Base-by-base conservation (phyloP, 2,113 vertebrate species). In the Rutilus rutilus region DNA sequence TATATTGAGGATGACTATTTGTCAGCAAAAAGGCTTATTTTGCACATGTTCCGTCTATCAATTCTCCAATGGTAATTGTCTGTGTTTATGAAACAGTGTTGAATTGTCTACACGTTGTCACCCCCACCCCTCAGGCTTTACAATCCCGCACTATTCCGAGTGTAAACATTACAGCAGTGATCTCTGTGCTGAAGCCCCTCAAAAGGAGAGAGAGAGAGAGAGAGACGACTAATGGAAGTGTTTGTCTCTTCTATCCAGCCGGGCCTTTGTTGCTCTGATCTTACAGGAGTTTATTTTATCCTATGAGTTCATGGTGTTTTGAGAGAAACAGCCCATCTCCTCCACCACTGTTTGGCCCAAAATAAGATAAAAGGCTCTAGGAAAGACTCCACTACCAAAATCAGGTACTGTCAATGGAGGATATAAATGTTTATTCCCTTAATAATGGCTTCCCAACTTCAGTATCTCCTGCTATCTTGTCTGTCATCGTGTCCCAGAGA, bases 231-330 rank as follows among this genome's bases (percentile, higher is more conserved):
- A 94, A 95, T 93, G 91, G 87, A 85, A 86, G 83, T 85, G 91
- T 93, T 95, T 93, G 92, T 94, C 88, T 90, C 91, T 78, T 75
- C 87, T 90, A 90, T 92, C 90, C 90, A 91, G 86, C 90, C 90
- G 69, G 85, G 82, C 45, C 88, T 92, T 95, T 94, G 92, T 94
- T 91, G 87, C 86, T 64, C 74, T 74, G 57, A 83, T 78, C 91
- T 77, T 75, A 85, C 52, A 87, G 59, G 86, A 77, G 88, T 92
- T 67, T 82, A 82, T 94, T 94, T 92, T 92, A 83, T 92, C 90
- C 91, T 86, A 92, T 92, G 94, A 90, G 92, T 93, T 91, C 87
- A 82, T 47, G 52, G 87, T 91, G 92, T 93, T 95, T 92, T 93
- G 90, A 92, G 81, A 88, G 87, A 92, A 87, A 91, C 90, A 93